A percentile compares a stretch with the other conserved stretches of the same genome.
Conservation (phyloP, 2,888 invertebrate species). For the Cantharis nigra region DNA sequence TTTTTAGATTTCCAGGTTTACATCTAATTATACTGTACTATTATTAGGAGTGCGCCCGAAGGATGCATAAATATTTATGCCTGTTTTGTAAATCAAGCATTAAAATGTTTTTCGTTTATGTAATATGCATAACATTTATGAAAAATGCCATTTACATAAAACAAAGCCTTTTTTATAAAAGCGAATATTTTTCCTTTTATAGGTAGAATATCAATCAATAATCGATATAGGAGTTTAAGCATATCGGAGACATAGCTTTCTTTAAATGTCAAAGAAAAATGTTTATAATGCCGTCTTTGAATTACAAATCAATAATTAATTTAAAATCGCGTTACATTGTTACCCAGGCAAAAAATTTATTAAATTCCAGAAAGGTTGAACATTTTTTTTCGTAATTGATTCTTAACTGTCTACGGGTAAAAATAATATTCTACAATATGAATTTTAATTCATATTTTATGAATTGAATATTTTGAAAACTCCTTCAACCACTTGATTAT, state of each 20-base stretch:
- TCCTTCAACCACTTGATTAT: too few species aligned
- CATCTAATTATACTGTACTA: too few species aligned
- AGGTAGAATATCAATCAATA: not conserved
- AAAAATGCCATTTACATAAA: not conserved
- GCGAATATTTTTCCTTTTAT: not conserved
- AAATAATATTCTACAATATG: too few species aligned
- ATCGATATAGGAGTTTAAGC: not conserved
- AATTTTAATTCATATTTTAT: too few species aligned
- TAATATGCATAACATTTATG: not conserved
- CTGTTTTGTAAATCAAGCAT: not conserved
- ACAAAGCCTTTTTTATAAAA: not conserved
- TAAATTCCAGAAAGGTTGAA: not conserved
- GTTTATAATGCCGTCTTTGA: not conserved
- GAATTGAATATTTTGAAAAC: too few species aligned
- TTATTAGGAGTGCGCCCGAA: too few species aligned
- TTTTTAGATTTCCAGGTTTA: too few species aligned
- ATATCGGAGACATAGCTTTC: not conserved
- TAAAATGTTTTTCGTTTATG: not conserved
- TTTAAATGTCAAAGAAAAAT: not conserved
- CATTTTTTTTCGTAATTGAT: not conserved
- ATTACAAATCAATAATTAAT: not conserved
- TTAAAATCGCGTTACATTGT: not conserved
- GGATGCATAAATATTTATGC: not conserved
- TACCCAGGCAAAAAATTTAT: not conserved
- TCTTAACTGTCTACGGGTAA: not conserved